Percentiles rank a stretch among this genome's conserved stretches.
Evolutionary conservation across 2,113 vertebrate genomes (phyloP).

Genomic region (Catagonus wagneri): DNA sequence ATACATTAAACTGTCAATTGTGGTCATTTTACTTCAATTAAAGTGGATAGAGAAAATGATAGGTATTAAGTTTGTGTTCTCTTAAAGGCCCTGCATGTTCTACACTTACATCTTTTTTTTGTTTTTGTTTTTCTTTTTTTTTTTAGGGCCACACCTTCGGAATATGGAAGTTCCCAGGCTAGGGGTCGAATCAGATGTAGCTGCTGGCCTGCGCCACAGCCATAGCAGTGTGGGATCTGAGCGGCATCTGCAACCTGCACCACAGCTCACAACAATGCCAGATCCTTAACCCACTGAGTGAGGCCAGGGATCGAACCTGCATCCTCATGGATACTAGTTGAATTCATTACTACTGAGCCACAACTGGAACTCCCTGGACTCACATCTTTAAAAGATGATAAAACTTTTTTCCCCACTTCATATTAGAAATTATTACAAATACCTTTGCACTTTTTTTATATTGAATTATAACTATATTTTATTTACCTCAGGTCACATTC

Average conservation of each 20-base stretch:
- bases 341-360: too few species aligned
- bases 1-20: neutral
- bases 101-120: neutral
- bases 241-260: too few species aligned
- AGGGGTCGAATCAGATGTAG: too few species aligned
- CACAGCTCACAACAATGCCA: too few species aligned
- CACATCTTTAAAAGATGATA: neutral
- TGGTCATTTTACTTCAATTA: neutral
- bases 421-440: conserved; percentile 32
- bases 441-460: conserved; percentile 2
- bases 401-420: neutral
- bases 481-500: neutral
- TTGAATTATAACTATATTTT: conserved; percentile 22
- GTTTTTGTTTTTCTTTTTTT: neutral
- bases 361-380: neutral
- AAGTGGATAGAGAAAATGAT: neutral
- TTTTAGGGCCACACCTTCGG: too few species aligned
- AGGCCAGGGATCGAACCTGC: too few species aligned
- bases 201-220: too few species aligned
- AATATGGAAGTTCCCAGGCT: too few species aligned
- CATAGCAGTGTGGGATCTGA: too few species aligned
- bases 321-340: too few species aligned
- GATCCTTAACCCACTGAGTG: too few species aligned
- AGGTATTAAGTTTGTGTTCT: neutral
- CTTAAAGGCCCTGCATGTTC: conserved; percentile 15